Conservation (phyloP, 2,797 vertebrate species). For the Falco concolor region DNA sequence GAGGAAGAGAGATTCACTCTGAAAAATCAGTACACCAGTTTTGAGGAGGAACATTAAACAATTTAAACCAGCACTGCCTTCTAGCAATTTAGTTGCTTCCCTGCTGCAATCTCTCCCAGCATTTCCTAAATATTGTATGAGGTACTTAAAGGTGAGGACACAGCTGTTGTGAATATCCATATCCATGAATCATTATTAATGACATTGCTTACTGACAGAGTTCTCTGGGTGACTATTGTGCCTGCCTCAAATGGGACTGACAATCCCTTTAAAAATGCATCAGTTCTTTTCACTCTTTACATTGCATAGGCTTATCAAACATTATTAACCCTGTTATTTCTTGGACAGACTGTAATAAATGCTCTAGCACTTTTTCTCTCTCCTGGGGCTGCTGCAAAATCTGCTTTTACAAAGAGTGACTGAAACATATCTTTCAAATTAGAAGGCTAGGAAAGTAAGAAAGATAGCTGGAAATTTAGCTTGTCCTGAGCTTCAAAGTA, state of each 20-base stretch:
- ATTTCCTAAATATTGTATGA: slow-evolving; percentile 75
- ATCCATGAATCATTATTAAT: slow-evolving; percentile 74
- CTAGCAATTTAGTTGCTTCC: slow-evolving; percentile 70
- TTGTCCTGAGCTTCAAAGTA: slow-evolving; percentile 2
- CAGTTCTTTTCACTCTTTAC: slow-evolving; percentile 66
- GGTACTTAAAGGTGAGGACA: slow-evolving; percentile 73
- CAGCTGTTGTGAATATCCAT: slow-evolving; percentile 72
- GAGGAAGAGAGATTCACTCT: not conserved
- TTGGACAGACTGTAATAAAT: slow-evolving; percentile 63
- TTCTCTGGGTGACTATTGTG: slow-evolving; percentile 57
- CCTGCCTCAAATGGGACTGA: slow-evolving; percentile 56
- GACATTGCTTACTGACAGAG: slow-evolving; percentile 62
- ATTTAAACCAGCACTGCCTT: slow-evolving; percentile 59
- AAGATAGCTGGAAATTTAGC: not conserved
- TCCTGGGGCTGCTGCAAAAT: slow-evolving; percentile 46
- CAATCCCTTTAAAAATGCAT: slow-evolving; percentile 74
- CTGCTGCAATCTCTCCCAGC: slow-evolving; percentile 67
- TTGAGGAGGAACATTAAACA: slow-evolving; percentile 60
- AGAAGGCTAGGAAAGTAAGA: slow-evolving; percentile 24
- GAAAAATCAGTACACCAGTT: slow-evolving; percentile 36
- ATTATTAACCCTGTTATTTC: slow-evolving; percentile 68
- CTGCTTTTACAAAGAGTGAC: slow-evolving; percentile 37
- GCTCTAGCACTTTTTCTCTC: slow-evolving; percentile 19
- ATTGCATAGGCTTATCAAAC: slow-evolving; percentile 62
- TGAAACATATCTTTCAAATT: slow-evolving; percentile 61